Base-by-base conservation (phyloP, 2,888 invertebrate genomes). In the Caenorhabditis uteleia region DNA sequence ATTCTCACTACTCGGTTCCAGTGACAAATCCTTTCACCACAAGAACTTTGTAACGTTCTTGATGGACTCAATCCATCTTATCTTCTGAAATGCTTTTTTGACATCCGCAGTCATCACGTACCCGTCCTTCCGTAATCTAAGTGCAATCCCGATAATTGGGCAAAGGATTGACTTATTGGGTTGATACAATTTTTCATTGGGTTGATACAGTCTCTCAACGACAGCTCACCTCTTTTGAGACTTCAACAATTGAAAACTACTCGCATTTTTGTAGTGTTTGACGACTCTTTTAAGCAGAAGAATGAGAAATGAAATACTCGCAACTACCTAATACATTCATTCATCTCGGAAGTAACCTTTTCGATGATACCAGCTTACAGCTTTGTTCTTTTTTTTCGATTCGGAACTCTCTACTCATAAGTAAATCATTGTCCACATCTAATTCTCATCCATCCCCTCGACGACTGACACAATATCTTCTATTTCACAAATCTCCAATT, bases 1-100 rank as follows among this genome's bases (percentile, higher is more conserved):
- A 47, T 77, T 77, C 7, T 67, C 45, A 1, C n/a, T 10, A 1
- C 38, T 34, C 0, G 51, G 44, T 8, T 51, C 57, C 10, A 43
- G 34, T 1, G 4, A 36, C 7, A 21, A 2, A 29, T 77, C 68
- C n/a, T 60, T 60, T 0, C 67, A 23, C 70, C 70, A 75, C 16
- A 74, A 31, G 25, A 77, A 61, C 2, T 68, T 43, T 0, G 67
- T 59, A 0, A 44, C 39, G 23, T 76, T 56, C 12, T 74, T 31
- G 34, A 66, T 68, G 16, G 43, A 16, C 14, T 40, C 27, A 4
- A 54, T 42, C 3, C 78, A 33, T 8, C 20, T 26, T 1, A 78
- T 39, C 27, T 59, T 56, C 20, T 70, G 70, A 46, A 77, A 77
- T 0, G 77, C 77, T 39, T 72, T 77, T 40, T 66, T 62, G 21